Percentiles rank a stretch among this genome's conserved stretches.
Conservation (phyloP, 2,888 invertebrate species). For the Mythimna albipuncta region DNA sequence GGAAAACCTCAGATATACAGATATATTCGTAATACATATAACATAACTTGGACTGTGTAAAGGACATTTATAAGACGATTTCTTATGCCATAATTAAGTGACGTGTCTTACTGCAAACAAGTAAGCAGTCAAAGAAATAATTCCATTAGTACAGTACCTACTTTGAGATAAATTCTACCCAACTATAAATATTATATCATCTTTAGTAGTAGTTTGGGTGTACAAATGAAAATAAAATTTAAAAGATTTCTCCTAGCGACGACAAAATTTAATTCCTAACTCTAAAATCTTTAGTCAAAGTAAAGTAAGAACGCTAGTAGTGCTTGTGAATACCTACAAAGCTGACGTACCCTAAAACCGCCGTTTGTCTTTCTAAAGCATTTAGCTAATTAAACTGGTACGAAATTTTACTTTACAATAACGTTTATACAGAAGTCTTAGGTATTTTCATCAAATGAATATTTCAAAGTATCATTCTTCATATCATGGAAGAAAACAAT, state of each 20-base stretch:
- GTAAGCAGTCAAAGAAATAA: slow-evolving; percentile 12
- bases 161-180: neutral
- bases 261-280: neutral
- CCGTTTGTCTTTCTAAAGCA: neutral
- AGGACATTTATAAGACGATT: slow-evolving; percentile 7
- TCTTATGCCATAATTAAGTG: slow-evolving; percentile 32
- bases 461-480: neutral
- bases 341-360: slow-evolving; percentile 3
- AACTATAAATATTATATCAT: neutral
- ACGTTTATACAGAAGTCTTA: neutral
- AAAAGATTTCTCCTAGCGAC: neutral
- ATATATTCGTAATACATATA: slow-evolving; percentile 25
- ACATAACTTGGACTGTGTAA: slow-evolving; percentile 5
- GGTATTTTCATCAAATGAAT: neutral
- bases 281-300: neutral
- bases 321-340: neutral
- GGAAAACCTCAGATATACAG: slow-evolving; percentile 52
- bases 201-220: neutral
- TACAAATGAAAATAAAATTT: neutral
- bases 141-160: slow-evolving; percentile 2
- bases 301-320: neutral
- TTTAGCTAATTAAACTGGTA: slow-evolving; percentile 5
- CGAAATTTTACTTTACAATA: neutral
- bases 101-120: neutral
- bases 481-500: neutral